Conservation (phyloP, 2,888 invertebrate species). For the Ischnura elegans region DNA sequence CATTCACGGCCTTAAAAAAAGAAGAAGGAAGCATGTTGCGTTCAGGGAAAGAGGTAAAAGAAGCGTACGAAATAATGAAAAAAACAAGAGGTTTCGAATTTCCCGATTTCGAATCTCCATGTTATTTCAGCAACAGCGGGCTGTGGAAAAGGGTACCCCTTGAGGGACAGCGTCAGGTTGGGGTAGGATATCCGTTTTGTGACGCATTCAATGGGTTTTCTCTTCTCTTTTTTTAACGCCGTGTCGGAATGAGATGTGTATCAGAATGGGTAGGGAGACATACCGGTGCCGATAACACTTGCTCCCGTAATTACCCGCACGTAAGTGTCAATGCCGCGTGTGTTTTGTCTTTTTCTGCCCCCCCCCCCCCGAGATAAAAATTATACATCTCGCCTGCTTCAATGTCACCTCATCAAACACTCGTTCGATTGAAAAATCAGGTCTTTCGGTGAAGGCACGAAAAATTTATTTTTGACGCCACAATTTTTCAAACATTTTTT, state of each 20-base stretch:
- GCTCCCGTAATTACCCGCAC: neutral
- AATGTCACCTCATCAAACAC: neutral
- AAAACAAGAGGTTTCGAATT: conserved; percentile 21
- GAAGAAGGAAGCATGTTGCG: neutral
- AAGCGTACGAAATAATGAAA: no score
- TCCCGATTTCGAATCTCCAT: conserved; percentile 39
- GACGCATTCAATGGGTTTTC: neutral
- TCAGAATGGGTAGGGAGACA: neutral
- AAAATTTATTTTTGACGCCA: neutral
- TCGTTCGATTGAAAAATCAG: neutral
- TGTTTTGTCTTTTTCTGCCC: neutral
- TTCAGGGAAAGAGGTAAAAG: neutral
- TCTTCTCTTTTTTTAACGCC: neutral
- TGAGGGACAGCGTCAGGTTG: neutral
- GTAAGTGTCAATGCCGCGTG: neutral
- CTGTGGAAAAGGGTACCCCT: neutral
- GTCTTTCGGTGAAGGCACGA: neutral
- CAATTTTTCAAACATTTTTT: no score
- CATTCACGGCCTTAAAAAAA: conserved; percentile 28
- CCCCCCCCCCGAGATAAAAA: neutral
- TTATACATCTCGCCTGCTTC: neutral
- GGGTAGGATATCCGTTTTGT: neutral
- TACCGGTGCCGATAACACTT: neutral
- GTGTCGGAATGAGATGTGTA: conserved; percentile 27
- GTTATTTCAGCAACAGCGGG: neutral